phyloP scores from a whole-genome alignment of 2,797 vertebrate genomes.

The Hydrophis major region DNA sequence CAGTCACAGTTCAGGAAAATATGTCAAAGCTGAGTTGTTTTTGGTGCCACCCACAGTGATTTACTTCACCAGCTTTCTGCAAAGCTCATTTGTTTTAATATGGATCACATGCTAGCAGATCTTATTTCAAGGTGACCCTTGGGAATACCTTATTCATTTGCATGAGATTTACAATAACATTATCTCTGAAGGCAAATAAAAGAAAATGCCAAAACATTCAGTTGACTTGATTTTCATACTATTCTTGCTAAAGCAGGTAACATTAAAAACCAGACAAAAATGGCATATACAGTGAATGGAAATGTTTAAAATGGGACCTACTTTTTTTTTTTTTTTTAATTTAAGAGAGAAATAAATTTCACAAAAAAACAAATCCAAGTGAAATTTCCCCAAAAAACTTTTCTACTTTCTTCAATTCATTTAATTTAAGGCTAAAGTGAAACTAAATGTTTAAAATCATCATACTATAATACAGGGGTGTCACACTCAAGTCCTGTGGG shows the following conservation, averaged over 20 bases:
- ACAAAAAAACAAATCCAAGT: background rate
- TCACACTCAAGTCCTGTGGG: too few species aligned
- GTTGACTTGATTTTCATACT: background rate
- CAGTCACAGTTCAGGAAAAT: conserved; percentile 30
- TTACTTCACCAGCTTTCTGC: conserved; percentile 22
- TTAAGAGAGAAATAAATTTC: background rate
- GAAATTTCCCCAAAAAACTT: background rate
- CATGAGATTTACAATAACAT: background rate
- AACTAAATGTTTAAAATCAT: background rate
- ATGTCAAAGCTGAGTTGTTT: conserved; percentile 22
- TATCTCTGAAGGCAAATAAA: background rate
- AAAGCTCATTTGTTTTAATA: conserved; percentile 19
- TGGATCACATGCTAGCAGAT: conserved; percentile 5
- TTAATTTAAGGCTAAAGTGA: background rate
- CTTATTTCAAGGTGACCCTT: background rate
- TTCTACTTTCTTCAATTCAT: background rate
- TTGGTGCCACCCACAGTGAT: conserved; percentile 33
- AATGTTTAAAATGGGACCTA: background rate
- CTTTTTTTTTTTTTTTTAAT: background rate
- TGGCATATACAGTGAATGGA: background rate
- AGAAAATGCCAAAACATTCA: background rate
- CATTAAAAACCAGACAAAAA: background rate
- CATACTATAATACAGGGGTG: background rate
- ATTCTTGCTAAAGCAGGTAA: background rate
- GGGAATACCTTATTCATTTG: background rate